Percentiles rank a stretch among this genome's conserved stretches.
These are phyloP conservation scores for Psittacus erithacus DNA, from an alignment of 2,113 vertebrate genomes.

Conservation along the genomic window DNA sequence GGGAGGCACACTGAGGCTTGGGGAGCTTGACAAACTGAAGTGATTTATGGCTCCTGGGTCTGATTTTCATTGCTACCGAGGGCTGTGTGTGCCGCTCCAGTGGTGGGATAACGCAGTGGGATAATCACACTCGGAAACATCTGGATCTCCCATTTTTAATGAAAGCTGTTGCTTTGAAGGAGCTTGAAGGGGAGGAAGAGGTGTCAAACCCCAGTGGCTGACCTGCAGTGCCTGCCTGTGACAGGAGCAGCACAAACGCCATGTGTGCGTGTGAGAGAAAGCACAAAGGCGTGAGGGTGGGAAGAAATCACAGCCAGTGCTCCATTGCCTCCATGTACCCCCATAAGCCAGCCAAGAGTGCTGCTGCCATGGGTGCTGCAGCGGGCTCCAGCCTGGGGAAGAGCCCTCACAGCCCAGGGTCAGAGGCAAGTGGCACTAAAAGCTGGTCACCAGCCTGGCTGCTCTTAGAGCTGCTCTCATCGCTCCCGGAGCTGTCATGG, in stretches of 20 bases:
- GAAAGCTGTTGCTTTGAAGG: background rate
- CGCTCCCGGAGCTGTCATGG: rapidly evolving
- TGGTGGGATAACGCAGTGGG: background rate
- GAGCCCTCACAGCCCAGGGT: background rate
- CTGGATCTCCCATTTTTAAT: background rate
- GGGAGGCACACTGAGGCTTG: background rate
- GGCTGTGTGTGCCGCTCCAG: background rate
- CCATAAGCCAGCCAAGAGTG: rapidly evolving
- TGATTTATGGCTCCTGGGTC: background rate
- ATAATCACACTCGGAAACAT: background rate
- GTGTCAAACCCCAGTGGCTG: background rate
- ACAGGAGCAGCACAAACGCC: background rate
- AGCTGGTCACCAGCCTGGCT: background rate
- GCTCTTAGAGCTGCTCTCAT: background rate
- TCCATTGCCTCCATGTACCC: background rate
- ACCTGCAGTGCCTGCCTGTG: background rate
- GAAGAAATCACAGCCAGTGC: background rate
- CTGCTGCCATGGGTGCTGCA: background rate
- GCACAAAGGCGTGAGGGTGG: background rate
- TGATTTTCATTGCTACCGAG: background rate
- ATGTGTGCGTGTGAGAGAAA: background rate
- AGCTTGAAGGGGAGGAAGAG: background rate
- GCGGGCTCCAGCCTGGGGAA: background rate
- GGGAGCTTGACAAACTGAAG: background rate
- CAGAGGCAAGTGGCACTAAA: background rate